phyloP scores from a whole-genome alignment of 2,113 vertebrate genomes.

The western clawed frog (Xenopus tropicalis) region UCB_Xtro_10.0 CM004448.2:153727001-153727500 shows the following conservation, averaged over 20 bases:
- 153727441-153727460: too few species aligned
- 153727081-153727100: neutral
- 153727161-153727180: neutral
- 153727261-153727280: neutral
- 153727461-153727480: too few species aligned
- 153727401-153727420: too few species aligned
- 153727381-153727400: too few species aligned
- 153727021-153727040: conserved; percentile 12
- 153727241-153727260: conserved; percentile 7
- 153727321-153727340: too few species aligned
- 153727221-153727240: neutral
- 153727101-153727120: neutral
- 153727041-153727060: neutral
- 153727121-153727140: conserved; percentile 5
- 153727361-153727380: too few species aligned
- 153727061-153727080: neutral
- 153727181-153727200: neutral
- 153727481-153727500: too few species aligned
- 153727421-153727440: too few species aligned
- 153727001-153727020: neutral
- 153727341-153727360: too few species aligned
- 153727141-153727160: conserved; percentile 17
- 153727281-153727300: neutral
- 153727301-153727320: neutral
- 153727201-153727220: neutral